Evolutionary conservation across 2,113 vertebrate species (phyloP).

Genomic region (Catharus minimus): DNA sequence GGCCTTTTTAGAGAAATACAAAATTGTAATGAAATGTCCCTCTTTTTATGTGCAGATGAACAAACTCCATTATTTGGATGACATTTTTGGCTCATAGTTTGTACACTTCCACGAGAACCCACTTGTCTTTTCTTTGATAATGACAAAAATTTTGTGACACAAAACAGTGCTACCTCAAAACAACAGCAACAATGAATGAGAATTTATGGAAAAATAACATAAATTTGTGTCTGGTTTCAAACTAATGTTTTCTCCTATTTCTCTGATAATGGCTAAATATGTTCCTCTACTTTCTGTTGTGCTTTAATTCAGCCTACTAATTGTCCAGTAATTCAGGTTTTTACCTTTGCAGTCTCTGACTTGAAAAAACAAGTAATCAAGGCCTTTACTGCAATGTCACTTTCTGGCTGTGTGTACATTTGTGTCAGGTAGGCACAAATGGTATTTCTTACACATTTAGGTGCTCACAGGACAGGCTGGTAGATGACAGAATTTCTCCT

Average conservation of each 20-base stretch:
- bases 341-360: background rate
- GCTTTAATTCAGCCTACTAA: background rate
- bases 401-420: background rate
- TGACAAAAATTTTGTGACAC: accelerated
- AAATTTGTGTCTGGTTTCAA: background rate
- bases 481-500: background rate
- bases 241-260: accelerated
- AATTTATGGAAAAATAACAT: background rate
- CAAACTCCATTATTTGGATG: background rate
- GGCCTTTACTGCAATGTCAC: background rate
- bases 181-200: background rate
- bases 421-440: background rate
- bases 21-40: background rate
- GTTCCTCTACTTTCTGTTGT: background rate
- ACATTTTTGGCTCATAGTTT: accelerated
- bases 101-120: background rate
- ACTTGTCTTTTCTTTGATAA: background rate
- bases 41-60: background rate
- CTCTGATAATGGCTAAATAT: background rate
- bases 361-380: background rate
- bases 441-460: background rate
- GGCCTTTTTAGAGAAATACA: background rate
- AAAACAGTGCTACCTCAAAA: background rate
- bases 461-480: background rate
- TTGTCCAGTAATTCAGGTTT: background rate